phyloP scores from a whole-genome alignment of 2,797 vertebrate species.

The Toxotes lorentzi region DNA sequence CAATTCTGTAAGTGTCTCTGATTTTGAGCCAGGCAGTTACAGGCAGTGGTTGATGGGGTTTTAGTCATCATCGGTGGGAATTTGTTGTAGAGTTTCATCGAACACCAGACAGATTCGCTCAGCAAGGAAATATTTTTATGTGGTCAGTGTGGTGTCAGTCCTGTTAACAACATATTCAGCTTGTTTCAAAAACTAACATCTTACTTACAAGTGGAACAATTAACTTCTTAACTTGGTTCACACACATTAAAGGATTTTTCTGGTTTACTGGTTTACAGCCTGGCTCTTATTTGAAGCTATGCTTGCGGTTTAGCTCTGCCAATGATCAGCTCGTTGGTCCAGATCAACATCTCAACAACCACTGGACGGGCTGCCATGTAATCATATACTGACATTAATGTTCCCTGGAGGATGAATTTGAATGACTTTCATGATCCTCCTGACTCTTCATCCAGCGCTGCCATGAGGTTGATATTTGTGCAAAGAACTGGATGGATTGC shows the following conservation, averaged over 20 bases:
- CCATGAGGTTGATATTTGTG: neutral
- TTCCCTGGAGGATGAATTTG: neutral
- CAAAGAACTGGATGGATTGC: neutral
- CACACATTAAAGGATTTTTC: neutral
- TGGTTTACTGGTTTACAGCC: neutral
- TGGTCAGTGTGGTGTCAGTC: neutral
- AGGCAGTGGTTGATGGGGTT: neutral
- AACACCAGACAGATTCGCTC: neutral
- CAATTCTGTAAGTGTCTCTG: neutral
- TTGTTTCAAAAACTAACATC: neutral
- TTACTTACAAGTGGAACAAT: too few relatives aligned
- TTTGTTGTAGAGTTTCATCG: neutral
- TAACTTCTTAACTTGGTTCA: neutral
- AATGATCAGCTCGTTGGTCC: neutral
- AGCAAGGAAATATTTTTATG: neutral
- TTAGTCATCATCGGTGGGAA: neutral
- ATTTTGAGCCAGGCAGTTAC: neutral
- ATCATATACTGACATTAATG: neutral
- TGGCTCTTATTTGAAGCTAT: neutral
- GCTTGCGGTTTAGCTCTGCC: neutral
- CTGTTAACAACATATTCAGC: neutral
- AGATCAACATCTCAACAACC: neutral
- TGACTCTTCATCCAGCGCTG: neutral
- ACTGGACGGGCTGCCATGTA: neutral
- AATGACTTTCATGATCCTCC: neutral